Evolutionary conservation across 1,140 invertebrate species (phyloP).

Genomic region (Charaxes varanes): DNA sequence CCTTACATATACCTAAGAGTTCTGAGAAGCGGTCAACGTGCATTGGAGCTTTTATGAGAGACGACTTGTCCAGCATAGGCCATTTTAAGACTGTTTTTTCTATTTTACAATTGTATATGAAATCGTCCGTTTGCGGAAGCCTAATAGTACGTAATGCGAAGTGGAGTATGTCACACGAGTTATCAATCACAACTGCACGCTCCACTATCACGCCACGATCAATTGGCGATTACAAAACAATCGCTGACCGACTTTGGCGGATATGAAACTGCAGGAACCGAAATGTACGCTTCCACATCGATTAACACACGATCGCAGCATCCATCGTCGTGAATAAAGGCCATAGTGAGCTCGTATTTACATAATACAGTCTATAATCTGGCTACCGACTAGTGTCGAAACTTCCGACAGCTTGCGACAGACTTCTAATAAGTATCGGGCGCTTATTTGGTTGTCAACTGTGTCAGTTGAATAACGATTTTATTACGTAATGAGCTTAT

Average conservation of each 20-base stretch:
- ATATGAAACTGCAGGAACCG: constrained; percentile 9
- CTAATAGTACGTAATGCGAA: constrained; percentile 16
- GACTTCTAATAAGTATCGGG: constrained; percentile 39
- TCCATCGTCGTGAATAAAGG: no score
- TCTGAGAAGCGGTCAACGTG: no score
- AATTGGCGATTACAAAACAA: constrained; percentile 21
- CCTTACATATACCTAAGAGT: no score
- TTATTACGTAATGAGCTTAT: constrained; percentile 50
- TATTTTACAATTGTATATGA: neutral
- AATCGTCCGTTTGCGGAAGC: constrained; percentile 17
- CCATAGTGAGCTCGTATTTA: constrained; percentile 31
- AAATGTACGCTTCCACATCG: constrained; percentile 17
- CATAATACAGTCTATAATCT: constrained; percentile 42
- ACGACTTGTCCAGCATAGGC: no score
- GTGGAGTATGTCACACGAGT: constrained; percentile 54
- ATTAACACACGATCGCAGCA: constrained; percentile 17
- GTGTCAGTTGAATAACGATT: constrained; percentile 54
- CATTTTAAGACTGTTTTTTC: neutral
- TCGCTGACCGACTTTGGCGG: constrained; percentile 13
- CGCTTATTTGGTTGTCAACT: constrained; percentile 48
- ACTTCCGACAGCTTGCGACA: constrained; percentile 59
- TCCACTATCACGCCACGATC: constrained; percentile 35
- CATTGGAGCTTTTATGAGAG: no score
- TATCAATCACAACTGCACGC: constrained; percentile 42
- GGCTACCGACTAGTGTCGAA: constrained; percentile 39